These are phyloP conservation scores for Neosilurus hyrtlii DNA, from an alignment of 2,797 vertebrate genomes.

Conservation along the genomic window DNA sequence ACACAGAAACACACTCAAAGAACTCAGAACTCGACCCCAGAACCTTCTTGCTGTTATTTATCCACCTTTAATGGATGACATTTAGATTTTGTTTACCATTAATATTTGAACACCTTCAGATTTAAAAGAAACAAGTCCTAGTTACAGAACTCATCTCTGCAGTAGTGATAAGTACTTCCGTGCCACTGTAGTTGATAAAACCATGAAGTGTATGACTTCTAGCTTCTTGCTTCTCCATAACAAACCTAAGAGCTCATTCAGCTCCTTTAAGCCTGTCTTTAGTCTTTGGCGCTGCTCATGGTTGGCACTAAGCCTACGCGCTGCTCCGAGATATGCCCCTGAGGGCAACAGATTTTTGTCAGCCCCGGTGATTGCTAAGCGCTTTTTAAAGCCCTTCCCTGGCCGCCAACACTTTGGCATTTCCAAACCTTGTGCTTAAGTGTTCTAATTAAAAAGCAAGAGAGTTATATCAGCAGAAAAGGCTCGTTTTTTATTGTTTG, in stretches of 20 bases:
- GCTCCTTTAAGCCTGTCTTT: not conserved
- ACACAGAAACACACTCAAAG: no score
- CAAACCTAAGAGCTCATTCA: not conserved
- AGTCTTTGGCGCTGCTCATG: not conserved
- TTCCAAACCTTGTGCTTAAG: constrained; percentile 50
- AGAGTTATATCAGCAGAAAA: constrained; percentile 43
- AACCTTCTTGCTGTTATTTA: no score
- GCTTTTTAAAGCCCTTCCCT: constrained; percentile 50
- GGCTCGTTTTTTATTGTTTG: constrained; percentile 41
- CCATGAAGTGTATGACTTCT: not conserved
- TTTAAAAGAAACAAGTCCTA: not conserved
- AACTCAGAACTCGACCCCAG: no score
- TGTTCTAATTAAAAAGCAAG: constrained; percentile 50
- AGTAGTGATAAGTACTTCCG: not conserved
- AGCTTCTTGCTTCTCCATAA: not conserved
- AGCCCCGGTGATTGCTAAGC: constrained; percentile 43
- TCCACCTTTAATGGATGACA: not conserved
- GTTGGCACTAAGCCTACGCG: constrained; percentile 28
- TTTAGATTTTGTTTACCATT: not conserved
- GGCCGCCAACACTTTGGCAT: constrained; percentile 37
- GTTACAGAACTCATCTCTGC: not conserved
- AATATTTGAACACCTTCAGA: constrained; percentile 1
- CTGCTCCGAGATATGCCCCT: constrained; percentile 39
- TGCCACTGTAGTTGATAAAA: constrained; percentile 1
- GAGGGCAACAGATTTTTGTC: constrained; percentile 52